Percentiles rank a stretch among this genome's conserved stretches.
These are phyloP conservation scores for Mizuhopecten yessoensis DNA, from an alignment of 1,140 invertebrate species.

Conservation along the genomic window DNA sequence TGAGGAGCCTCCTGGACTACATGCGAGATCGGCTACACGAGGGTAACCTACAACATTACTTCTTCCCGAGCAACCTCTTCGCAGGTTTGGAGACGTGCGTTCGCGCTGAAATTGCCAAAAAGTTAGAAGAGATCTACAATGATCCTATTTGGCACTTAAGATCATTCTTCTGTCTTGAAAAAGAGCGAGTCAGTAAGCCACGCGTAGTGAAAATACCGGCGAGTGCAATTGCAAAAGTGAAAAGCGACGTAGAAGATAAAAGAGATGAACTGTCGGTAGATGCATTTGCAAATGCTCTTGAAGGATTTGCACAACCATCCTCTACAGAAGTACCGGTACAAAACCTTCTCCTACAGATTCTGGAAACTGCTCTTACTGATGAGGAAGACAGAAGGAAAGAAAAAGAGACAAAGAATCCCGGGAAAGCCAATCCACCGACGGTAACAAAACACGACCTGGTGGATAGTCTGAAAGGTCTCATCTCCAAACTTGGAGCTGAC, in stretches of 20 bases:
- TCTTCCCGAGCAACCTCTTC: constrained; percentile 50
- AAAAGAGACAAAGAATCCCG: neutral
- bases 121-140: neutral
- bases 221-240: neutral
- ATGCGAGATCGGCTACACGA: constrained; percentile 42
- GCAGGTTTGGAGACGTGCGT: neutral
- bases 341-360: neutral
- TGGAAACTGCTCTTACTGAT: neutral
- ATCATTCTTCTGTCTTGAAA: constrained; percentile 6
- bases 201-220: neutral
- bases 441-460: neutral
- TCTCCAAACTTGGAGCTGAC: neutral
- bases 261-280: neutral
- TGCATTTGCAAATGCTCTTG: constrained; percentile 27
- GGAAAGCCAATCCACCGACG: neutral
- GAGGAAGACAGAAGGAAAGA: constrained; percentile 24
- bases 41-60: constrained; percentile 40
- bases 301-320: constrained; percentile 19
- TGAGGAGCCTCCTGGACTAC: constrained; percentile 44
- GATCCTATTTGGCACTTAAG: neutral
- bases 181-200: neutral
- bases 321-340: neutral
- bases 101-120: neutral
- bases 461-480: neutral
- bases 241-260: neutral